Base-by-base conservation (phyloP, 1,140 invertebrate genomes). In the Chymomyza costata region DNA sequence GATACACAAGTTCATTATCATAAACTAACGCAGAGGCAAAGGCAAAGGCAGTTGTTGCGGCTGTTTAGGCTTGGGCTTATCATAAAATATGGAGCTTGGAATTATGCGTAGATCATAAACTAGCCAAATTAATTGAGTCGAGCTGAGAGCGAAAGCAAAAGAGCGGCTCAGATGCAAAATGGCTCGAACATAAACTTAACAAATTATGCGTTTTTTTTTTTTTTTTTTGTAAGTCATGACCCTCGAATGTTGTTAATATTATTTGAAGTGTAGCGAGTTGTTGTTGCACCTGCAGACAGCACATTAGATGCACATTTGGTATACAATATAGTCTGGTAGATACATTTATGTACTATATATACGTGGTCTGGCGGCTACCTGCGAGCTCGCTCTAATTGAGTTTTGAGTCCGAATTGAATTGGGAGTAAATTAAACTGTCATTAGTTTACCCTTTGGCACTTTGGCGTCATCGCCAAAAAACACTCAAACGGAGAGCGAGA, bases 391-490 rank as follows among this genome's bases (percentile, higher is more conserved):
- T 61, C 58, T 78, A 78, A 78, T 78, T 78, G 71, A 78, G 71
- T 78, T 78, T 78, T 78, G 71, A 78, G 71, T n/a, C 21, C 21
- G 8, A 5, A 25, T 25, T 25, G 21, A 25, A 25, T 71, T 78
- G 71, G 73, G 73, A 78, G 73, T 78, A 78, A 78, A 78, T 78
- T 80, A 78, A 78, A 78, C 73, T 73, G 73, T 78, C 73, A 78
- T 78, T 78, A 78, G 73, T 78, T 78, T 68, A 78, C 73, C 73
- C 73, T 78, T 78, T 78, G 73, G 73, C 73, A 78, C 58, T 67
- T 68, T 74, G 69, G 74, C 69, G 55, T 64, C 64, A 57, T 37
- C 37, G 13, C n/a, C 48, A 39, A n/a, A 5, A n/a, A 15, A 6
- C 51, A 13, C 45, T 19, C 18, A 8, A 17, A 21, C 21, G 30